These are phyloP conservation scores for Microtus agrestis DNA, from an alignment of 2,797 vertebrate genomes.

Conservation along the genomic window DNA sequence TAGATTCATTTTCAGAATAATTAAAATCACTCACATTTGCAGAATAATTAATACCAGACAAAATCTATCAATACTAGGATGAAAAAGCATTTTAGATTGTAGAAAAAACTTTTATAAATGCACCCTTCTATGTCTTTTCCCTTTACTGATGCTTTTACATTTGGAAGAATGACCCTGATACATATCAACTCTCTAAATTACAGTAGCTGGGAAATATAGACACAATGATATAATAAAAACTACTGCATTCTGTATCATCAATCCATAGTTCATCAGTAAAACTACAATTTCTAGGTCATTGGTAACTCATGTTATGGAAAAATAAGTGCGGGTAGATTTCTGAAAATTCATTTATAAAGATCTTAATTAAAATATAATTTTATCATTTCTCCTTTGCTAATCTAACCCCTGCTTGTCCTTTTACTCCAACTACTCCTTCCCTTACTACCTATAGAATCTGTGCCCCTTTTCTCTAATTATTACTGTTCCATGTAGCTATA, in stretches of 20 bases:
- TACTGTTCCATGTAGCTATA: no score
- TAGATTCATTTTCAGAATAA: conserved; percentile 22
- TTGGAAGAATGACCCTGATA: neutral
- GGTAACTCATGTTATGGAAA: neutral
- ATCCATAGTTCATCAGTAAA: neutral
- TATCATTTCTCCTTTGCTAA: neutral
- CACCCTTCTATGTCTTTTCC: neutral
- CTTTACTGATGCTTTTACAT: neutral
- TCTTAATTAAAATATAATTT: neutral
- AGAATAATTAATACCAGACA: neutral
- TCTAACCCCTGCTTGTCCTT: no score
- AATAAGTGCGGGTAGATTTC: neutral
- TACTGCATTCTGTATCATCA: neutral
- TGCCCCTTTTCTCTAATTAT: neutral
- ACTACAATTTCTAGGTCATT: neutral
- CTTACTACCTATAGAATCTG: neutral
- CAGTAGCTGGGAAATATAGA: neutral
- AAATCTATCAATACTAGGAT: neutral
- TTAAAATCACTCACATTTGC: neutral
- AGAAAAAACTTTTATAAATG: neutral
- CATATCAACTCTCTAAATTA: neutral
- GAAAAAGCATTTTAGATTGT: neutral
- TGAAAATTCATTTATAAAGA: neutral
- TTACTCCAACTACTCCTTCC: neutral
- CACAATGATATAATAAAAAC: neutral